Evolutionary conservation across 2,888 invertebrate genomes (phyloP), one percentile per base, ranked within the genome.

Genomic region (Anoplius nigerrimus): DNA sequence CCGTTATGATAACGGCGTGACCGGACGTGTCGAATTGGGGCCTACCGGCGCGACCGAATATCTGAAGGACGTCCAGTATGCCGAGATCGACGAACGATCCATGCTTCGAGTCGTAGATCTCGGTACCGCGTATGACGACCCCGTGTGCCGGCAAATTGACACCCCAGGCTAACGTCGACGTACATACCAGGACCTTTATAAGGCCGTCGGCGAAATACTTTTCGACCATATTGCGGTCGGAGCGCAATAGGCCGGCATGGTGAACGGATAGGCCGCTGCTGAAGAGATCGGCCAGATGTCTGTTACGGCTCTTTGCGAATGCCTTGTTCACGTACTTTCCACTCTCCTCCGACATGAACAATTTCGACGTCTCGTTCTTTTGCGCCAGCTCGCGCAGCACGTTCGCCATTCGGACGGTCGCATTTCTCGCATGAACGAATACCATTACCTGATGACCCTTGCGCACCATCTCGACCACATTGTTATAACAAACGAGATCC

Each of bases 111-210:
- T 99, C 98, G 89, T 99, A 99, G 75, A 99, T 95, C 88, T 98
- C 97, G 8, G 99, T 99, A 27, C 98, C 97, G 89, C 95, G 94
- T 74, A 98, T 98, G 57, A 99, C 93, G 73, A 99, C 99, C 34
- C 97, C 98, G 88, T 99, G 98, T 0, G 99, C 99, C 0, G 99
- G 99, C 75, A 99, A 91, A 90, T 99, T 99, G 4, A 99, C 99
- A 79, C 99, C 99, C 99, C 99, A 99, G 24, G 99, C 99, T 34
- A 99, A 90, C 0, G 99, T 99, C 0, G 99, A 96, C 0, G 99
- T 99, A 87, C 99, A 99, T 8, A 98, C 95, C 1, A 99, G 90
- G 0, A 74, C 73, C 55, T 76, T 78, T 34, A 76, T 74, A 5
- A 79, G 56, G 18, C 98, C 98, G 62, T 95, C 95, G 0, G 94